Conservation (phyloP, 2,888 invertebrate species). For the Dasypogon diadema region DNA sequence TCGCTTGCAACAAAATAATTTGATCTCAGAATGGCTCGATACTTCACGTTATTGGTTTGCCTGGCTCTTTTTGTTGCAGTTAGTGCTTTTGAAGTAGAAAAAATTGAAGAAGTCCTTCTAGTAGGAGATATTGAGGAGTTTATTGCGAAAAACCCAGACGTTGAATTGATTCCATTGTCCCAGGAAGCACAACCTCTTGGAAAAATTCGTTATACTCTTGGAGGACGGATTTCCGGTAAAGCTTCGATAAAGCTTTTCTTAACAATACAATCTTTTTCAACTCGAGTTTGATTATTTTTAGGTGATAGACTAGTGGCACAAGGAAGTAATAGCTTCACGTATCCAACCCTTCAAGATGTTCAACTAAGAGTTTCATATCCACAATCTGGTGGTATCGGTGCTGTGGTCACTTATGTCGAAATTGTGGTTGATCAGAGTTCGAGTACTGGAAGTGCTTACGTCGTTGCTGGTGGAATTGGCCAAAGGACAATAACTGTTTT, state of each 20-base stretch:
- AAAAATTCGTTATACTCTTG: slow-evolving; percentile 3
- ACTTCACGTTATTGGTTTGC: background rate
- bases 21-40: background rate
- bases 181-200: background rate
- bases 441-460: slow-evolving; percentile 64
- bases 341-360: slow-evolving; percentile 62
- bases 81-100: background rate
- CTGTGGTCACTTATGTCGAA: slow-evolving; percentile 63
- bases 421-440: slow-evolving; percentile 62
- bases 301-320: slow-evolving; percentile 64
- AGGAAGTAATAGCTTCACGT: slow-evolving; percentile 60
- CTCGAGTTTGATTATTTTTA: slow-evolving; percentile 56
- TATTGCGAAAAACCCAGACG: background rate
- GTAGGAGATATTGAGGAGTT: background rate
- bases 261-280: too few species aligned
- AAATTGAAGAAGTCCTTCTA: background rate
- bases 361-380: slow-evolving; percentile 64
- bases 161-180: background rate
- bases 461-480: slow-evolving; percentile 66
- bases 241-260: background rate
- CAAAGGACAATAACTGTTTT: slow-evolving; percentile 64
- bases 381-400: slow-evolving; percentile 59
- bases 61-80: background rate
- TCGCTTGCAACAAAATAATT: too few species aligned
- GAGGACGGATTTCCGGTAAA: slow-evolving; percentile 3